Base-by-base conservation (phyloP, 1,140 invertebrate genomes). In the Brachionus plicatilis region DNA sequence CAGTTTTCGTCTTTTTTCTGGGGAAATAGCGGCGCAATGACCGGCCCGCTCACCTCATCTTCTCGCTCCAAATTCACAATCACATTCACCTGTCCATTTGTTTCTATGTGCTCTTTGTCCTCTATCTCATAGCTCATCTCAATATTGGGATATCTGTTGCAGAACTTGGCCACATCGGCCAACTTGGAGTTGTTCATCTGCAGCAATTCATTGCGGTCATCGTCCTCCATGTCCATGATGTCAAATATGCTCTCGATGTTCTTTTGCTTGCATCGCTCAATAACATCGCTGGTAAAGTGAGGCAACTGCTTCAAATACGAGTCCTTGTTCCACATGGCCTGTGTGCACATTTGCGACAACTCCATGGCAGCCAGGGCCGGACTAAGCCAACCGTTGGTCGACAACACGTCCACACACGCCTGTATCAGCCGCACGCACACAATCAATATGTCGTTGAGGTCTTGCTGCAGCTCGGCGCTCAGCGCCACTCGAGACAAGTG, bases 241-340 rank as follows among this genome's bases (percentile, higher is more conserved):
- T 99, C 97, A 90, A 99, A 99, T 7, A 99, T 95, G 0, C 95
- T 96, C 88, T 99, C 95, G 6, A 99, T 94, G 85, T 92, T 92
- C 92, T 95, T 95, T 33, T 96, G 95, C 0, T 93, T 93, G 87
- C 96, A 98, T 5, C 95, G 90, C 87, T 96, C 95, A 80, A 98
- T 94, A 56, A 96, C 93, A 1, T 98, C 97, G 0, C 91, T 86
- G 12, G 92, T 94, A 88, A 99, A 99, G 89, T 99, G 96, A 3
- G 98, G 97, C 85, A 99, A 89, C 87, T 99, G 98, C 87, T 97
- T 95, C 65, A 99, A 91, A 88, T 98, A 97, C 0, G 95, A 97
- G 89, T 99, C 97, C 89, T 98, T 99, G 83, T 94, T 95, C 96
- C 97, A 99, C 96, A 99, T 98, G 2, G 96, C 97, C 90, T 99